Evolutionary conservation across 2,888 invertebrate genomes (phyloP), one percentile per base, ranked within the genome.

Genomic region (Didymodactylos carnosus): DNA sequence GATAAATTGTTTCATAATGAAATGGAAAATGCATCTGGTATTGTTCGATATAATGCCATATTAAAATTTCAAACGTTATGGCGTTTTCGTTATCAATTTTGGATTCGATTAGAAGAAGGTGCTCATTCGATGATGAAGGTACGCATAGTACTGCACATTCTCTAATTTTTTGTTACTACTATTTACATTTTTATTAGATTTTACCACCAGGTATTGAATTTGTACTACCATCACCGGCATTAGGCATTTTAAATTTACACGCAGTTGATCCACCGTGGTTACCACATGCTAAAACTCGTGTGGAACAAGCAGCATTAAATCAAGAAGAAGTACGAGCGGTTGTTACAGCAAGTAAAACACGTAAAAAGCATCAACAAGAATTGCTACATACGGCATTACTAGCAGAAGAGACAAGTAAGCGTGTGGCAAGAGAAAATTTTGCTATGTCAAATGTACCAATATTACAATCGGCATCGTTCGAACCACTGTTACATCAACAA

Each of bases 211-310:
- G 94, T 27, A 98, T 99, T 76, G 98, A 99, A 82, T 99, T 99
- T 82, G 98, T 98, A 0, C 85, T 98, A 71, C 98, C 98, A 0
- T 98, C 97, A 0, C 98, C 98, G 0, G 94, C 97, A 82, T 95
- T 99, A 77, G 98, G 98, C 5, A 91, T 94, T 51, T 94, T 83
- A 3, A 79, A 76, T 70, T 82, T 84, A 70, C 91, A 92, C 0
- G 93, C 94, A 0, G 92, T 95, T 0, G 98, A 99, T 85, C 95
- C 98, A 16, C 97, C 98, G 0, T 99, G 98, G 98, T 91, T 92
- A 87, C 92, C 97, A 2, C 91, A 93, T 81, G 92, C 93, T 75
- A 95, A 95, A 84, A 94, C 94, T 27, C 97, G 97, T 85, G 94
- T 98, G 75, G 94, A 98, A 87, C 97, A 98, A 85, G 93, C 98